Conservation (phyloP, 1,140 invertebrate genomes). For the Paraescarpia echinospica region DNA sequence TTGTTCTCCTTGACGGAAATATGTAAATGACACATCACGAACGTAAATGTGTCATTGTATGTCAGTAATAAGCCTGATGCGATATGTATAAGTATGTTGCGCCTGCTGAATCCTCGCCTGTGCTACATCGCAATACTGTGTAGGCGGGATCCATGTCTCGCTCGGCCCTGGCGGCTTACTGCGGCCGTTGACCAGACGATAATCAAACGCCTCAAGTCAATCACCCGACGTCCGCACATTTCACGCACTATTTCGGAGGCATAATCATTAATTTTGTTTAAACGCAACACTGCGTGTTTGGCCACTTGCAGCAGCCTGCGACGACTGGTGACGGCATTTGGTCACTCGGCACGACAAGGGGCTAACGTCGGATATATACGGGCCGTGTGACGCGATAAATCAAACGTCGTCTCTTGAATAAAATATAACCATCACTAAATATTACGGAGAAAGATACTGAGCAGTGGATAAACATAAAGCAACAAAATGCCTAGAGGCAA, state of each 20-base stretch:
- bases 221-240: not conserved
- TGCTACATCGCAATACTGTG: too few species aligned
- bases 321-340: not conserved
- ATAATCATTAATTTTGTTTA: not conserved
- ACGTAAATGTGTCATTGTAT: too few species aligned
- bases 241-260: not conserved
- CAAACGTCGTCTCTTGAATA: not conserved
- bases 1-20: too few species aligned
- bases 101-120: too few species aligned
- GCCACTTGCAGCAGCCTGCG: not conserved
- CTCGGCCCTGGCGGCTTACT: not conserved
- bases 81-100: too few species aligned
- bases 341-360: not conserved
- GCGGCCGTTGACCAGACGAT: not conserved
- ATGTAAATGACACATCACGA: too few species aligned
- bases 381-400: not conserved
- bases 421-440: not conserved
- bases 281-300: not conserved
- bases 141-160: not conserved
- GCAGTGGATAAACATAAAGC: not conserved
- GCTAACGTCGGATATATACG: not conserved
- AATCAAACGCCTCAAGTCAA: not conserved
- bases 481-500: not conserved
- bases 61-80: too few species aligned
- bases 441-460: not conserved